Percentiles rank a stretch among this genome's conserved stretches.
phyloP scores from a whole-genome alignment of 2,888 invertebrate genomes.

The Nipponacmea schrenckii region DNA sequence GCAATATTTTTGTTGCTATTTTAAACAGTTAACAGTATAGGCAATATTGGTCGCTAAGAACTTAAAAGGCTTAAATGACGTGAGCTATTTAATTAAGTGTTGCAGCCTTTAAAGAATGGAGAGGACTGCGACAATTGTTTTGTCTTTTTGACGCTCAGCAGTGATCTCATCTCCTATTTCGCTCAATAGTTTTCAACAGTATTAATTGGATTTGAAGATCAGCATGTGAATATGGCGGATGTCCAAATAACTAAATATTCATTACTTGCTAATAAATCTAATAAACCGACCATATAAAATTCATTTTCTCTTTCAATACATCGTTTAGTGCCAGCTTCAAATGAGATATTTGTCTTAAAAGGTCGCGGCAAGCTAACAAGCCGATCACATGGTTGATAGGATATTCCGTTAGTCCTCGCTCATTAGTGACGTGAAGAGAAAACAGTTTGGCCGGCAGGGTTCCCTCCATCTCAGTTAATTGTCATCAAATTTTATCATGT shows the following conservation, averaged over 20 bases:
- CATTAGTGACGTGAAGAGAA: not conserved
- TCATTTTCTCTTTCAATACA: not conserved
- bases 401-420: not conserved
- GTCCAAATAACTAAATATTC: slow-evolving; percentile 7
- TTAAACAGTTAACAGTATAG: not conserved
- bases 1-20: slow-evolving; percentile 7
- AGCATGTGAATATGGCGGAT: not conserved
- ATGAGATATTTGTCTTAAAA: not conserved
- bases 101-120: not conserved
- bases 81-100: slow-evolving; percentile 3
- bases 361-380: not conserved
- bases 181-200: not conserved
- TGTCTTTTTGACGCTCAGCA: not conserved
- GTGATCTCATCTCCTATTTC: not conserved
- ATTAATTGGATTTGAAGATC: slow-evolving; percentile 6
- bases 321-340: slow-evolving; percentile 5
- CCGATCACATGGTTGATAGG: not conserved
- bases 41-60: not conserved
- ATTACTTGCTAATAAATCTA: slow-evolving; percentile 4
- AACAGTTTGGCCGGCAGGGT: slow-evolving; percentile 4
- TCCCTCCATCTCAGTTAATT: not conserved
- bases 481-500: not conserved
- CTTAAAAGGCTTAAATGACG: not conserved
- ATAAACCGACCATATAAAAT: not conserved
- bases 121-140: no score